Evolutionary conservation across 2,797 vertebrate species (phyloP), one percentile per base, ranked within the genome.

Genomic region (Sebastes vulpes): DNA sequence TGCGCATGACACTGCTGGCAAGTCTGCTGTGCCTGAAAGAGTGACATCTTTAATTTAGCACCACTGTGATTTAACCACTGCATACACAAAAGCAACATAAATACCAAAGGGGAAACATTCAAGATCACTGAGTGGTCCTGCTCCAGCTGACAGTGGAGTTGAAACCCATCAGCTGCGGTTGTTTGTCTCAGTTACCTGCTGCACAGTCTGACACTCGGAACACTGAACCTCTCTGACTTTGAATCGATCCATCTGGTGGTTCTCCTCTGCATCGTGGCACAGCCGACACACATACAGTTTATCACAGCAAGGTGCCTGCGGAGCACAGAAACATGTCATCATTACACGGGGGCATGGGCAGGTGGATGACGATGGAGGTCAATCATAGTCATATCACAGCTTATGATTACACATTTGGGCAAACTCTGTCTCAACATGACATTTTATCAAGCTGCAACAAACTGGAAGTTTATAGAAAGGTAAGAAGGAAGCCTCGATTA

Each of bases 251-350:
- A 99, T 95, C 72, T 94, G 94, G 89, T 99, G 98, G 59, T 93
- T 94, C 89, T 99, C 98, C 50, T 93, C 93, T 58, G 81, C 96
- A 79, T 99, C 98, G 29, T 99, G 98, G 89, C 98, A 99, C 77
- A 99, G 93, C 9, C 98, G 96, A 89, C 98, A 99, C 31, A 96
- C 95, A 21, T 98, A 99, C 65, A 99, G 96, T 78, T 98, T 98
- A 32, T 96, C 96, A 94, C 98, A 99, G 82, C 98, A 99, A 21
- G 97, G 97, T 4, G 98, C 98, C 98, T 99, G 80, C 6, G 65
- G 46, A 4, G 42, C 75, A 77, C 0, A 71, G 5, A 78, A 50
- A 58, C 31, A 29, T 2, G 23, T 4, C 9, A 59, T 63, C 9
- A 59, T 65, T 21, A 71, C 9, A 29, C 56, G 16, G 9, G 4